Percentiles rank a stretch among this genome's conserved stretches.
Conservation (phyloP, 1,140 invertebrate genomes). For the Drosophila punjabiensis region DNA sequence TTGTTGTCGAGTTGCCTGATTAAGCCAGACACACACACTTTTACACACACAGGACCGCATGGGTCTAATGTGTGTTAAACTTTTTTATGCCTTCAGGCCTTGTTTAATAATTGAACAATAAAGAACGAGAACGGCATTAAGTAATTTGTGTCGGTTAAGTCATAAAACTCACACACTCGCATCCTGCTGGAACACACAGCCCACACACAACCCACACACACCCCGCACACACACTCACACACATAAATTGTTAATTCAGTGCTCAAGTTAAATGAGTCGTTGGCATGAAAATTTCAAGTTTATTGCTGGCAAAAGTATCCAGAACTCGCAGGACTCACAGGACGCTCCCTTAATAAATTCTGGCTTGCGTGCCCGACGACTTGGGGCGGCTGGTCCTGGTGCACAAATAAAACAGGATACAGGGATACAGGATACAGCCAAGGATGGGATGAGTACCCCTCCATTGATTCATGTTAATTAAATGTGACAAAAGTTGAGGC, state of each 20-base stretch:
- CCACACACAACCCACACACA: constrained; percentile 17
- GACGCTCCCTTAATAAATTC: constrained; percentile 52
- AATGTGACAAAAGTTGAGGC: constrained; percentile 70
- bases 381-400: not conserved
- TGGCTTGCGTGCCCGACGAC: constrained; percentile 32
- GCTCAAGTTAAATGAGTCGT: constrained; percentile 78
- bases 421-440: not conserved
- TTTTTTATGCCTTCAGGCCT: constrained; percentile 53
- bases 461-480: constrained; percentile 81
- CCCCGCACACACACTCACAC: not conserved
- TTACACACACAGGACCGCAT: constrained; percentile 2
- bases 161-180: constrained; percentile 68
- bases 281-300: constrained; percentile 78
- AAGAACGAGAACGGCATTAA: constrained; percentile 75
- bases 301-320: constrained; percentile 48
- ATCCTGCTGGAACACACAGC: not conserved
- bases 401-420: constrained; percentile 6
- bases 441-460: not conserved
- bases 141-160: constrained; percentile 75
- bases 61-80: constrained; percentile 65
- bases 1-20: constrained; percentile 48
- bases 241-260: constrained; percentile 78
- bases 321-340: not conserved
- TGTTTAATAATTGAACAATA: constrained; percentile 81
- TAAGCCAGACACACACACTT: constrained; percentile 29